Evolutionary conservation across 2,888 invertebrate species (phyloP).

Genomic region (Synergus gifuensis): DNA sequence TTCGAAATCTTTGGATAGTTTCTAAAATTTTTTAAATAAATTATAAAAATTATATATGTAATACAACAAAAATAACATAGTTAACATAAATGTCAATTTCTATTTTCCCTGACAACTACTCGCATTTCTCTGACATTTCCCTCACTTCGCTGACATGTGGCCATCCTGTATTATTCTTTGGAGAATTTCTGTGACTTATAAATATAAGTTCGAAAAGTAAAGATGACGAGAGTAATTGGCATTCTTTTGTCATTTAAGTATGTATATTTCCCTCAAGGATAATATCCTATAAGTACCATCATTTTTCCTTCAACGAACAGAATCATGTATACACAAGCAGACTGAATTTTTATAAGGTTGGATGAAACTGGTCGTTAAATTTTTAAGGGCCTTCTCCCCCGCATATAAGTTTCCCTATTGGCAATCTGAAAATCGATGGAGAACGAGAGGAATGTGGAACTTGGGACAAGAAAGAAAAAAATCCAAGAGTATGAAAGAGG

Average conservation of each 20-base stretch:
- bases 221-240: slow-evolving; percentile 23
- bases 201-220: not conserved
- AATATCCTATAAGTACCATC: slow-evolving; percentile 20
- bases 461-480: slow-evolving; percentile 14
- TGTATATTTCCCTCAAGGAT: slow-evolving; percentile 1
- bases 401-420: slow-evolving; percentile 25
- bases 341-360: slow-evolving; percentile 23
- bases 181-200: too few relatives aligned
- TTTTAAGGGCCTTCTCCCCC: slow-evolving; percentile 32
- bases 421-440: slow-evolving; percentile 33
- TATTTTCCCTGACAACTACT: too few relatives aligned
- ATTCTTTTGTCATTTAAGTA: slow-evolving; percentile 18
- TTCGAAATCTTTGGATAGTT: too few relatives aligned
- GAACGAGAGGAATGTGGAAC: slow-evolving; percentile 37
- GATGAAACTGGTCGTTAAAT: slow-evolving; percentile 34
- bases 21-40: too few relatives aligned
- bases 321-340: slow-evolving; percentile 21
- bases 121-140: too few relatives aligned
- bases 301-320: slow-evolving; percentile 1
- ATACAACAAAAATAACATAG: too few relatives aligned
- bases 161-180: too few relatives aligned
- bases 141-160: too few relatives aligned
- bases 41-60: too few relatives aligned
- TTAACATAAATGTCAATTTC: too few relatives aligned
- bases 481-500: slow-evolving; percentile 28